phyloP scores from a whole-genome alignment of 2,113 vertebrate species.

The Trichechus manatus region DNA sequence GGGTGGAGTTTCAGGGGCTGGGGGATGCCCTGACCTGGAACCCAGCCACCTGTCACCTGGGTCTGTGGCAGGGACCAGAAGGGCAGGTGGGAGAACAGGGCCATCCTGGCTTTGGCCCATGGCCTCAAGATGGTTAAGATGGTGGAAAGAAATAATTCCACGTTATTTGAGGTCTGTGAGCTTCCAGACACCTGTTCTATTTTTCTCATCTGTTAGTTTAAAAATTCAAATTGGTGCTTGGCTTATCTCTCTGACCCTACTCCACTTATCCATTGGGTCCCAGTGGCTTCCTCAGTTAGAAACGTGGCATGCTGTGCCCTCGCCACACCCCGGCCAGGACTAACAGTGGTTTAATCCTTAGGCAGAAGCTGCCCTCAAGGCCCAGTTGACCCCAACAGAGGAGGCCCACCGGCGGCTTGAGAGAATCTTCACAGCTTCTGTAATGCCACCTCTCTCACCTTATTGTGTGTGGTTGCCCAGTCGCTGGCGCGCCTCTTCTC shows the following conservation, averaged over 20 bases:
- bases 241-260: constrained; percentile 17
- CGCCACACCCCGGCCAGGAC: not conserved
- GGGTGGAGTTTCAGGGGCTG: not conserved
- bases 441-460: constrained; percentile 85
- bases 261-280: not conserved
- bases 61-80: not conserved
- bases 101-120: not conserved
- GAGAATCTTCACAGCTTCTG: constrained; percentile 95
- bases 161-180: no score
- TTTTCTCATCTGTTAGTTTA: not conserved
- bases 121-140: not conserved
- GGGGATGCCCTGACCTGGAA: not conserved
- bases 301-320: not conserved
- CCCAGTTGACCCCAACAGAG: constrained; percentile 89
- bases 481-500: not conserved
- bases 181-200: not conserved
- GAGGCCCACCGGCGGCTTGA: constrained; percentile 94
- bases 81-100: not conserved
- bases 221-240: not conserved
- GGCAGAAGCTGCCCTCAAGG: constrained; percentile 84
- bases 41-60: not conserved
- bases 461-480: constrained; percentile 14
- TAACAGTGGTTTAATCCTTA: constrained; percentile 92
- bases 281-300: not conserved
- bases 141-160: not conserved